These are phyloP conservation scores for Dugesia japonica DNA, from an alignment of 2,888 invertebrate genomes.

Conservation along the genomic window DNA sequence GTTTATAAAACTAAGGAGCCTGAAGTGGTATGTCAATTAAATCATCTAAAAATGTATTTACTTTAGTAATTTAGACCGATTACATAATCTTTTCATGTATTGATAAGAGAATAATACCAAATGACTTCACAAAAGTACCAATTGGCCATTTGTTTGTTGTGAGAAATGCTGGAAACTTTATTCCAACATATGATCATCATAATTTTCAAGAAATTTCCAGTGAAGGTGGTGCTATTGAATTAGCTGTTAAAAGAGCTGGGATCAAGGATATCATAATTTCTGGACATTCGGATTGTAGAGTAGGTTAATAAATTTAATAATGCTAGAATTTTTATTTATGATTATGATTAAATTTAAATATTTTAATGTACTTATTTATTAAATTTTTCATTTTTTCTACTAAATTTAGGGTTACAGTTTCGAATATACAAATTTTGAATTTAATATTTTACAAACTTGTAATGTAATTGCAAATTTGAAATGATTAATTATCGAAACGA, in stretches of 20 bases:
- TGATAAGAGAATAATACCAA: conserved; percentile 90
- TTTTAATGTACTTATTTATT: too few relatives aligned
- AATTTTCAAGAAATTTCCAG: conserved; percentile 68
- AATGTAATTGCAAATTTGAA: too few relatives aligned
- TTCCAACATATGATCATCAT: conserved; percentile 73
- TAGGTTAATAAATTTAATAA: conserved; percentile 39
- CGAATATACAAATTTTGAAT: too few relatives aligned
- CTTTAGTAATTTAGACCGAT: not conserved
- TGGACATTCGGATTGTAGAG: conserved; percentile 89
- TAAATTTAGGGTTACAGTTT: too few relatives aligned
- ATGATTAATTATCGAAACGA: too few relatives aligned
- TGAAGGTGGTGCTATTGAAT: conserved; percentile 82
- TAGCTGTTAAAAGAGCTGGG: conserved; percentile 76
- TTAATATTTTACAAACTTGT: too few relatives aligned
- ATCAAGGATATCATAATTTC: conserved; percentile 81
- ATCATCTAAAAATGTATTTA: not conserved
- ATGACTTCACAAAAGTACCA: conserved; percentile 78
- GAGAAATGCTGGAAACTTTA: conserved; percentile 78
- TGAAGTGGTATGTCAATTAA: not conserved
- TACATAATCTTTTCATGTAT: conserved; percentile 79
- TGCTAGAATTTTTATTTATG: too few relatives aligned
- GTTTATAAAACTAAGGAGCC: not conserved
- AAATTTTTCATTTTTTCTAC: too few relatives aligned
- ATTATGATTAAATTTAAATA: too few relatives aligned
- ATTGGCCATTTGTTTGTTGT: conserved; percentile 96